These are phyloP conservation scores for Lithobius niger DNA, from an alignment of 1,140 invertebrate species.

Conservation along the genomic window DNA sequence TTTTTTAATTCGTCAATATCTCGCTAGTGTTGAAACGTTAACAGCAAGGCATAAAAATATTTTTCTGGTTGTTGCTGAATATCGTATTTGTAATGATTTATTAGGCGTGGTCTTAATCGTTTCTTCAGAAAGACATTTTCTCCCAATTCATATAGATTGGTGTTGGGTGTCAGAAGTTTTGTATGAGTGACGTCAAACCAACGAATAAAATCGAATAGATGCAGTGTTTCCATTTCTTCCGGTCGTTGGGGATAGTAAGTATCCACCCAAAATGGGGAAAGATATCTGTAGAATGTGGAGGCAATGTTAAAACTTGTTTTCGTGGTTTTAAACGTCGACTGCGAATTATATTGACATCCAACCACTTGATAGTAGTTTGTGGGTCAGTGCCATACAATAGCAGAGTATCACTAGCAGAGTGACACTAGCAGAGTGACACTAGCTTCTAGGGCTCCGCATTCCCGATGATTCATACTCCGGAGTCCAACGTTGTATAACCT, in stretches of 20 bases:
- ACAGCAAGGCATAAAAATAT: conserved; percentile 3
- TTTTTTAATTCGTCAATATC: background rate
- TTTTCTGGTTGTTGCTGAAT: conserved; percentile 1
- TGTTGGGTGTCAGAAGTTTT: background rate
- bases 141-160: background rate
- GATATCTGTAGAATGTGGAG: conserved; percentile 20
- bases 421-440: no score
- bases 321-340: conserved; percentile 22
- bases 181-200: background rate
- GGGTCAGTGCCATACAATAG: conserved; percentile 27
- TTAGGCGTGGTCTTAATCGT: conserved; percentile 3
- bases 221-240: background rate
- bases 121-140: background rate
- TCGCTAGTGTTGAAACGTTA: conserved; percentile 6
- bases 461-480: no score
- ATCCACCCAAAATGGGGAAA: conserved; percentile 22
- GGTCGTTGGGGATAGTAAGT: conserved; percentile 18
- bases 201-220: conserved; percentile 3
- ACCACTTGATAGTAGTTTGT: conserved; percentile 25
- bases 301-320: conserved; percentile 18
- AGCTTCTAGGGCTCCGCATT: no score
- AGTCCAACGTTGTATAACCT: no score
- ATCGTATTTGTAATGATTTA: conserved; percentile 1
- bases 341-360: conserved; percentile 24
- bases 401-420: no score